These are phyloP conservation scores for Gambusia holbrooki DNA, from an alignment of 2,113 vertebrate genomes.

Conservation along the genomic window DNA sequence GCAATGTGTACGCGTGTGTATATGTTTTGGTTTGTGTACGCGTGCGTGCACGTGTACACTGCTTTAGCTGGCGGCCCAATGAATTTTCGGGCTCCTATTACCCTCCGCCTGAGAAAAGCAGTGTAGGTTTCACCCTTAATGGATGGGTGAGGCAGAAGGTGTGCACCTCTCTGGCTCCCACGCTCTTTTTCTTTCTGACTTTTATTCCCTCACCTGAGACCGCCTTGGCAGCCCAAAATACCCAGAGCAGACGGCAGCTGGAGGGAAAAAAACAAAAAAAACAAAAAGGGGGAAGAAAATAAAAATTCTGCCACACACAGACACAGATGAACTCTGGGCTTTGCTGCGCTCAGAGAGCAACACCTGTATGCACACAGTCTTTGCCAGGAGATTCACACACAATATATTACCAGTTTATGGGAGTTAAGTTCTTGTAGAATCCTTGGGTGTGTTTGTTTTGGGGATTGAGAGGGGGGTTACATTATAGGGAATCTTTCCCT, in stretches of 20 bases:
- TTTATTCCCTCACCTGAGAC: conserved; percentile 54
- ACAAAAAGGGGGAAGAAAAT: background rate
- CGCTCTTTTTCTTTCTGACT: conserved; percentile 18
- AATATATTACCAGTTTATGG: conserved; percentile 41
- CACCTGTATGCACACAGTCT: background rate
- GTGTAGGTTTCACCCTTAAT: conserved; percentile 51
- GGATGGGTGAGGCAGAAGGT: conserved; percentile 43
- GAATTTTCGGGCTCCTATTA: conserved; percentile 53
- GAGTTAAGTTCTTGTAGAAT: conserved; percentile 24
- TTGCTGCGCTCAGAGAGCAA: conserved; percentile 34
- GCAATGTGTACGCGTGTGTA: conserved; percentile 5
- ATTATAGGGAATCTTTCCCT: background rate
- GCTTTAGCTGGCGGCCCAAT: conserved; percentile 23
- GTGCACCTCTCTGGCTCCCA: conserved; percentile 18
- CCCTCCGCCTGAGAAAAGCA: conserved; percentile 41
- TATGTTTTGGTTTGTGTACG: background rate
- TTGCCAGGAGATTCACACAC: conserved; percentile 16
- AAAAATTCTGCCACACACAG: conserved; percentile 6
- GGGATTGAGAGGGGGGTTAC: background rate
- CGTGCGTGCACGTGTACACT: background rate
- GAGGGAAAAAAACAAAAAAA: background rate
- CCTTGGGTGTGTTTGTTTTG: background rate
- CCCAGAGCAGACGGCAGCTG: conserved; percentile 39
- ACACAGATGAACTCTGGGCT: conserved; percentile 30
- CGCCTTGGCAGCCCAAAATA: conserved; percentile 61